Evolutionary conservation across 2,888 invertebrate genomes (phyloP).

Genomic region (Stegophylla sp.): DNA sequence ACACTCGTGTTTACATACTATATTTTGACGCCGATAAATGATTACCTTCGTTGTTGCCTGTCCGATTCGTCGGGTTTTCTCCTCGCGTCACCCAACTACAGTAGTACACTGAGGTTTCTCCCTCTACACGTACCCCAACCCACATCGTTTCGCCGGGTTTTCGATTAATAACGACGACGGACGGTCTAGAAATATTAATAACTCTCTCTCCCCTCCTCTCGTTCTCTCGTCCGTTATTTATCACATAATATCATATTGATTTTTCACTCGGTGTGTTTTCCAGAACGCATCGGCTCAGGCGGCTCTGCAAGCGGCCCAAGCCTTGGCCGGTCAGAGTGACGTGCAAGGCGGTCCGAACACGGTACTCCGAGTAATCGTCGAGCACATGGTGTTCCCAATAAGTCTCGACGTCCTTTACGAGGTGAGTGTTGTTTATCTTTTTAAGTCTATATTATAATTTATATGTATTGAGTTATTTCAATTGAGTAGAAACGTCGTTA

Average conservation of each 20-base stretch:
- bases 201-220: not conserved
- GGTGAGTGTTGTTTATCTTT: constrained; percentile 67
- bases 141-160: not conserved
- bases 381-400: constrained; percentile 98
- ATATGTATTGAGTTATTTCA: no score
- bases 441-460: no score
- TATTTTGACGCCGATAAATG: constrained; percentile 49
- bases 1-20: constrained; percentile 24
- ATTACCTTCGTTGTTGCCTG: constrained; percentile 38
- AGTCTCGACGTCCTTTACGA: constrained; percentile 94
- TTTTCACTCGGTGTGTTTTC: constrained; percentile 50
- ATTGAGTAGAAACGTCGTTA: no score
- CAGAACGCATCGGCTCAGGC: constrained; percentile 85
- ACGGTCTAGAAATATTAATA: constrained; percentile 41
- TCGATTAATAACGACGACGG: constrained; percentile 50
- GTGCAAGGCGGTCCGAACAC: constrained; percentile 92
- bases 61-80: constrained; percentile 23
- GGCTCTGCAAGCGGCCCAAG: constrained; percentile 84
- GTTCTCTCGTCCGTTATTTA: no score
- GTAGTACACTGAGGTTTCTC: no score
- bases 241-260: constrained; percentile 17
- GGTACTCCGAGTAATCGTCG: constrained; percentile 96
- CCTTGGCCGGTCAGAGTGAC: constrained; percentile 71
- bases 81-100: no score
- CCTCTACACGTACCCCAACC: not conserved